Evolutionary conservation across 2,113 vertebrate genomes (phyloP).

Genomic region (Nycticebus coucang): DNA sequence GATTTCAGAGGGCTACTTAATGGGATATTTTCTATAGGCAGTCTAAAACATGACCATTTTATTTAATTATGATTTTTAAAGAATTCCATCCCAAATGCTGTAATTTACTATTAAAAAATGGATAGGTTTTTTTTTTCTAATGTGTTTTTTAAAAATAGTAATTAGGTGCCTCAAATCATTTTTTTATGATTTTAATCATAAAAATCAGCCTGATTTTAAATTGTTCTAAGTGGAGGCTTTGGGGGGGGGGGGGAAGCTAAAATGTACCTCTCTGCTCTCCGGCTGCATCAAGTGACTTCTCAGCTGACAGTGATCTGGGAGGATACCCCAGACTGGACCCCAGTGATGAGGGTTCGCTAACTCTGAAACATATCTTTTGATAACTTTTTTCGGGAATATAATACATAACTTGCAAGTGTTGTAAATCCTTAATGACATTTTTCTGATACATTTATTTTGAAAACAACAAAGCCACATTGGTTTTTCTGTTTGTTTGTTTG

Average conservation of each 20-base stretch:
- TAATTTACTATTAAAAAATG: not conserved
- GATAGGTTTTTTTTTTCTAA: not conserved
- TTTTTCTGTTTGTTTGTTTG: conserved; percentile 76
- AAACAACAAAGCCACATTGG: conserved; percentile 71
- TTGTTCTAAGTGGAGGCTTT: not conserved
- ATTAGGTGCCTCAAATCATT: not conserved
- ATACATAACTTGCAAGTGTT: conserved; percentile 40
- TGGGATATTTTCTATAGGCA: not conserved
- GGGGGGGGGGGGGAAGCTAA: not conserved
- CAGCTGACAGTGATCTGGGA: conserved; percentile 10
- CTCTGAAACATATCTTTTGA: not conserved
- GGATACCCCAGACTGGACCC: not conserved
- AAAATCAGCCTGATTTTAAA: not conserved
- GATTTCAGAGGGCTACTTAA: not conserved
- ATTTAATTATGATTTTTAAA: not conserved
- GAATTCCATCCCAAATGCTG: not conserved
- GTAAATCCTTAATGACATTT: conserved; percentile 61
- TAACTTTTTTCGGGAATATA: conserved; percentile 34
- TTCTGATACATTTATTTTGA: conserved; percentile 69
- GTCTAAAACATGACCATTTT: not conserved
- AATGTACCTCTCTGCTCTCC: not conserved
- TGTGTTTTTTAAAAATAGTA: not conserved
- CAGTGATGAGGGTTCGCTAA: not conserved
- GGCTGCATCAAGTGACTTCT: not conserved
- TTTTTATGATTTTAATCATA: not conserved